Evolutionary conservation across 2,797 vertebrate genomes (phyloP).

Genomic region (Syngnathus acus): DNA sequence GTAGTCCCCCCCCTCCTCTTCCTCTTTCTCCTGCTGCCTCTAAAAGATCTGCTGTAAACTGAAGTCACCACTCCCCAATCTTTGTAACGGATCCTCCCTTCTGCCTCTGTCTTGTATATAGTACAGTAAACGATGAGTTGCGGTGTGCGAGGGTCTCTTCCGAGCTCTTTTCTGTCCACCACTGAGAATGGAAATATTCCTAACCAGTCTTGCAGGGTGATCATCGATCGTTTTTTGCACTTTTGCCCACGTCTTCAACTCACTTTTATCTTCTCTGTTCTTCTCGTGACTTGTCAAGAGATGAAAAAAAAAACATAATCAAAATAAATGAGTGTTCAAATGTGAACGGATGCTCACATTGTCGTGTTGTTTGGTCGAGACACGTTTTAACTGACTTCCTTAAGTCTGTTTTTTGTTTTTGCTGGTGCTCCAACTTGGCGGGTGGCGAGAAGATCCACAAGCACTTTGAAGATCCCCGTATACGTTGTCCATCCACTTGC

Average conservation of each 20-base stretch:
- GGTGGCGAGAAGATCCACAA: neutral
- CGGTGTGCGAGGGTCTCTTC: slow-evolving; percentile 42
- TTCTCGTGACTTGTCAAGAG: slow-evolving; percentile 67
- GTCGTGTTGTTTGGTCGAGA: neutral
- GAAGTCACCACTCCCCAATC: slow-evolving; percentile 52
- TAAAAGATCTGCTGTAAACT: slow-evolving; percentile 45
- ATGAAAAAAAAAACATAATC: slow-evolving; percentile 39
- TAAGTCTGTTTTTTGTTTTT: too few relatives aligned
- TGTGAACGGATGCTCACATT: slow-evolving; percentile 17
- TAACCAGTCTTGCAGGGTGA: slow-evolving; percentile 22
- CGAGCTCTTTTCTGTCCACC: slow-evolving; percentile 45
- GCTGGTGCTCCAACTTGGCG: neutral
- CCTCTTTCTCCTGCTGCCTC: slow-evolving; percentile 42
- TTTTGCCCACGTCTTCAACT: slow-evolving; percentile 21
- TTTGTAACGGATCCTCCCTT: slow-evolving; percentile 57
- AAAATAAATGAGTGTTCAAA: slow-evolving; percentile 69
- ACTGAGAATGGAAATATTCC: slow-evolving; percentile 22
- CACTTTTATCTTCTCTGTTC: slow-evolving; percentile 58
- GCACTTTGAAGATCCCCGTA: slow-evolving; percentile 20
- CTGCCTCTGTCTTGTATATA: slow-evolving; percentile 68
- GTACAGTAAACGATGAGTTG: slow-evolving; percentile 46
- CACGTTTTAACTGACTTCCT: too few relatives aligned
- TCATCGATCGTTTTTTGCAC: slow-evolving; percentile 16
- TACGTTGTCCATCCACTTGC: slow-evolving; percentile 33
- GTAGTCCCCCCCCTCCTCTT: slow-evolving; percentile 43